Base-by-base conservation (phyloP, 2,113 vertebrate genomes). In the Trochalopteron elliotii region DNA sequence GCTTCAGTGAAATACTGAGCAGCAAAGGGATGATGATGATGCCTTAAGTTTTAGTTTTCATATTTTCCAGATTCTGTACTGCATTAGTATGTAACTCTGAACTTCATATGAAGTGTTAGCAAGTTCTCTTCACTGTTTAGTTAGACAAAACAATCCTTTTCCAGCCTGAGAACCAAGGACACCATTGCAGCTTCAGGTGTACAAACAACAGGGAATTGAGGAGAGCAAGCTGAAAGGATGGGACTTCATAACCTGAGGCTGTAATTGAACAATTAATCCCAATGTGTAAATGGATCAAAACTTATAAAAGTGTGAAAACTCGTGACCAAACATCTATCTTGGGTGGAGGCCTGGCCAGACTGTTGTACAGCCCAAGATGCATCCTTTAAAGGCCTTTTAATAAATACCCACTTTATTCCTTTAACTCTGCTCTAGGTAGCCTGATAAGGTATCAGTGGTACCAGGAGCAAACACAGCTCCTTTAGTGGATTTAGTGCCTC, bases 1-100 rank as follows among this genome's bases (percentile, higher is more conserved):
- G 30, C 44, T 64, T 55, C 0, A 0, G 5, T 33, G 20, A 17
- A 22, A 40, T 28, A 5, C 1, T 21, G 57, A 83, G 49, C 52
- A 82, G 47, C 49, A 4, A 63, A 1, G 9, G 70, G 71, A 5
- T 24, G 71, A 4, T 24, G 55, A 45, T 7, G 16, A 25, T 59
- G 57, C 57, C n/a, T 25, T 11, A 7, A 35, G 15, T 25, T 59
- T 35, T 25, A 59, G 15, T 10, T 60, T 60, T 10, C 23, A 7
- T 25, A 5, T 25, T 37, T 60, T 17, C n/a, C n/a, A 37, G n/a
- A 25, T 37, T 37, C 57, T 60, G n/a, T 35, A 35, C n/a, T 59
- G 56, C 56, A 25, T 25, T 60, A 3, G 15, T 60, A 5, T 25
- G 12, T 37, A 25, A 60, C n/a, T 60, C 57, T 37, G n/a, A 60